Evolutionary conservation across 2,113 vertebrate species (phyloP).

Genomic region (Trochalopteron elliotii): DNA sequence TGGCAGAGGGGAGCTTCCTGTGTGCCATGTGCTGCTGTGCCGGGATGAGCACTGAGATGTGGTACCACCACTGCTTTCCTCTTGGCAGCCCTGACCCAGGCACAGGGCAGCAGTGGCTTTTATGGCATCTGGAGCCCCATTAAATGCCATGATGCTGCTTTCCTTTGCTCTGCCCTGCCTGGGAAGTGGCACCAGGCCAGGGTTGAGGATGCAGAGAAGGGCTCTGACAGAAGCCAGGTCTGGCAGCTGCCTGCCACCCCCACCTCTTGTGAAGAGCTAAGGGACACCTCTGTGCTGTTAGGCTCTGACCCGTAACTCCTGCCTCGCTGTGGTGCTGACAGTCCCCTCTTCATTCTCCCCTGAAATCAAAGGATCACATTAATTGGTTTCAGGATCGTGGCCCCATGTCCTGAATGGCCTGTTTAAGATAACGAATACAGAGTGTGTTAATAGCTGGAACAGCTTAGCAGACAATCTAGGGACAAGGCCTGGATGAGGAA

Average conservation of each 20-base stretch:
- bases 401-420: slow-evolving; percentile 47
- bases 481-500: neutral
- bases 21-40: fast-evolving
- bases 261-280: neutral
- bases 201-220: neutral
- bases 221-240: neutral
- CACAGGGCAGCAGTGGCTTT: neutral
- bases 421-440: slow-evolving; percentile 56
- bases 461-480: neutral
- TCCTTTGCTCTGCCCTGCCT: neutral
- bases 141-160: neutral
- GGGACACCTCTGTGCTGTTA: slow-evolving; percentile 15
- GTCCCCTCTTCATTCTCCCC: slow-evolving; percentile 49
- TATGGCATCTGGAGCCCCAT: neutral
- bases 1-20: neutral
- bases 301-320: slow-evolving; percentile 57
- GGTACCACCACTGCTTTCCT: neutral
- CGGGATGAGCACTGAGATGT: fast-evolving
- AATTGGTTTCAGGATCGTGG: slow-evolving; percentile 67
- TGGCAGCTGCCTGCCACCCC: neutral
- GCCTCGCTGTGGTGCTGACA: slow-evolving; percentile 22
- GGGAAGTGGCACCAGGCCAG: neutral
- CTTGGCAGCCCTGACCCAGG: neutral
- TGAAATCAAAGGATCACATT: slow-evolving; percentile 51
- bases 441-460: slow-evolving; percentile 19